Base-by-base conservation (phyloP, 2,797 vertebrate species). In the Danio albolineatus region DNA sequence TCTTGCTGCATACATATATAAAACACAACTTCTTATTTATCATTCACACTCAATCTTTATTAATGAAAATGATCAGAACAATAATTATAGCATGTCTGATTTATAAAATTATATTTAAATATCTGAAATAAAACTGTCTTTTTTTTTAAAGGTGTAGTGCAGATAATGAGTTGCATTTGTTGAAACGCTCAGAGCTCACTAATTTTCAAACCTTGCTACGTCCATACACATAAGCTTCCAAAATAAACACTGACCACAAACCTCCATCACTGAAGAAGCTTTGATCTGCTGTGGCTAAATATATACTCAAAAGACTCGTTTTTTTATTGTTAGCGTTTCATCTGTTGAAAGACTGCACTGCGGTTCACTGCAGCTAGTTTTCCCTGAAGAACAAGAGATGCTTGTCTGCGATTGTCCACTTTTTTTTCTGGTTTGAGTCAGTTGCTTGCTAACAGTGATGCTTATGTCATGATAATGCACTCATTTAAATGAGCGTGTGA, bases 261-360 rank as follows among this genome's bases (percentile, higher is more conserved):
- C 19, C 72, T 17, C 43, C 21, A 43, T 48, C 21, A 44, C 13
- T 14, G 12, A 2, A 10, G 8, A 12, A 43, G 7, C 39, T 53
- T 71, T 71, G 16, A 56, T 70, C 14, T 53, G 5, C 10, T 9
- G 8, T 39, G n/a, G 16, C 21, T 38, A 53, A 41, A 54, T 71
- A 13, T 21, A 13, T 28, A 19, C 36, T 39, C 7, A 6, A 16
- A 57, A 57, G 5, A 43, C 39, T 43, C 8, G 38, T 38, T 2
- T 16, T 38, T 62, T 53, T 19, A 10, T 4, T 54, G 13, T 49
- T 48, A 39, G 17, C 4, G 0, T 46, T 28, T 44, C 19, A 28
- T 73, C 39, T 7, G 12, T 46, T 73, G 19, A 59, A 57, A 46
- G 19, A 59, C 54, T n/a, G 53, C 53, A 57, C 10, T 41, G 67